Conservation (phyloP, 2,113 vertebrate genomes). For the Microtus richardsoni region DNA sequence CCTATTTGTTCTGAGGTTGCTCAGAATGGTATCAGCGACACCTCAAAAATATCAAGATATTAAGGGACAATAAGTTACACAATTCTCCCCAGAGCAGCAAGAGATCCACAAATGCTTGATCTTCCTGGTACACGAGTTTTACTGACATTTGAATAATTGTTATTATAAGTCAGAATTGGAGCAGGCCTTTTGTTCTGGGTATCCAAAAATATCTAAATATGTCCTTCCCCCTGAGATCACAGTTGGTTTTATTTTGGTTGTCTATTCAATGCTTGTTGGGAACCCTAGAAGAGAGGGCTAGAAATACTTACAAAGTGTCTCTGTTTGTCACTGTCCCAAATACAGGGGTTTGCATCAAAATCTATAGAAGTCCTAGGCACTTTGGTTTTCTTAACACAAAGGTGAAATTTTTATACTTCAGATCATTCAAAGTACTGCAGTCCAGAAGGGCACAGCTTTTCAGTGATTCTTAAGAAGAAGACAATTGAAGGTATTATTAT, state of each 20-base stretch:
- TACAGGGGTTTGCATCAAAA: slow-evolving; percentile 42
- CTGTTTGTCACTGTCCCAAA: slow-evolving; percentile 34
- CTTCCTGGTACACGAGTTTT: not conserved
- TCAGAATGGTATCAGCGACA: not conserved
- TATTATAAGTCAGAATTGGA: not conserved
- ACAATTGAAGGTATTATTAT: slow-evolving; percentile 26
- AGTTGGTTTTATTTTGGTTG: slow-evolving; percentile 55
- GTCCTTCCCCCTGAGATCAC: slow-evolving; percentile 7
- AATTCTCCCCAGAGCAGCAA: not conserved
- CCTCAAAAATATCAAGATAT: not conserved
- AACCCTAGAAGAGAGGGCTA: not conserved
- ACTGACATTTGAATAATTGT: not conserved
- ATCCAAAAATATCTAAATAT: slow-evolving; percentile 23
- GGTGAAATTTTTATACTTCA: slow-evolving; percentile 4
- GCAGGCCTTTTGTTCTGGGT: not conserved
- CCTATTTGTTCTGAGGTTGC: not conserved
- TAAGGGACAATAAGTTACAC: not conserved
- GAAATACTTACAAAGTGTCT: not conserved
- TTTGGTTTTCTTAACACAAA: not conserved
- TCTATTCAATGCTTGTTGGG: not conserved
- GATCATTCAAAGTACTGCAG: not conserved
- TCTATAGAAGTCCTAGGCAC: not conserved
- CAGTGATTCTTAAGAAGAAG: slow-evolving; percentile 58
- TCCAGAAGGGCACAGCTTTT: not conserved
- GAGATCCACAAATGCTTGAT: not conserved